These are phyloP conservation scores for Empidonax alnorum DNA, from an alignment of 2,113 vertebrate species.

Conservation along the genomic window DNA sequence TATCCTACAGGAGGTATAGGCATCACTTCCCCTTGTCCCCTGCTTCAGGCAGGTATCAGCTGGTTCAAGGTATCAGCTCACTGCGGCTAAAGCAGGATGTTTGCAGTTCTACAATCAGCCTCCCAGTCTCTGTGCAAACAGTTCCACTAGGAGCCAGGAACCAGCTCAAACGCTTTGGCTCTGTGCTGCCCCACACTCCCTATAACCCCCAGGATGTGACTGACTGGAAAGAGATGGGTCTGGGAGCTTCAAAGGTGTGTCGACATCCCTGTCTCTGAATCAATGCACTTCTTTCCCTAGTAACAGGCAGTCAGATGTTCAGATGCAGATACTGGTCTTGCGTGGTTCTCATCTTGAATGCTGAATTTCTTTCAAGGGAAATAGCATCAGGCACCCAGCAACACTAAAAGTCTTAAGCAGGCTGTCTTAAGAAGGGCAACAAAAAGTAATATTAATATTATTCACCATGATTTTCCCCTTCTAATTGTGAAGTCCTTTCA, in stretches of 20 bases:
- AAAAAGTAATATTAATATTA: not conserved
- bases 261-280: accelerated
- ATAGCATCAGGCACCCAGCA: not conserved
- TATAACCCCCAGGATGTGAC: not conserved
- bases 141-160: not conserved
- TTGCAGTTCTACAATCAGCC: not conserved
- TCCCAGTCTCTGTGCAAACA: not conserved
- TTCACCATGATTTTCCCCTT: not conserved
- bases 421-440: not conserved
- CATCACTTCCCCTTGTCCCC: not conserved
- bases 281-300: not conserved
- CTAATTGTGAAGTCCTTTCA: not conserved
- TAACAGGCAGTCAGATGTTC: not conserved
- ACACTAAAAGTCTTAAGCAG: not conserved
- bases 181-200: not conserved
- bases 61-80: not conserved
- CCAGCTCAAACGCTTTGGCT: not conserved
- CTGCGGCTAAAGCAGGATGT: not conserved
- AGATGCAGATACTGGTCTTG: not conserved
- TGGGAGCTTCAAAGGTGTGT: not conserved
- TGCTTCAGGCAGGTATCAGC: accelerated
- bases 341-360: not conserved
- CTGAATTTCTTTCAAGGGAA: not conserved
- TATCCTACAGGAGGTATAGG: not conserved
- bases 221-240: not conserved